These are phyloP conservation scores for Syrmaticus mikado DNA, from an alignment of 2,113 vertebrate genomes.

Conservation along the genomic window DNA sequence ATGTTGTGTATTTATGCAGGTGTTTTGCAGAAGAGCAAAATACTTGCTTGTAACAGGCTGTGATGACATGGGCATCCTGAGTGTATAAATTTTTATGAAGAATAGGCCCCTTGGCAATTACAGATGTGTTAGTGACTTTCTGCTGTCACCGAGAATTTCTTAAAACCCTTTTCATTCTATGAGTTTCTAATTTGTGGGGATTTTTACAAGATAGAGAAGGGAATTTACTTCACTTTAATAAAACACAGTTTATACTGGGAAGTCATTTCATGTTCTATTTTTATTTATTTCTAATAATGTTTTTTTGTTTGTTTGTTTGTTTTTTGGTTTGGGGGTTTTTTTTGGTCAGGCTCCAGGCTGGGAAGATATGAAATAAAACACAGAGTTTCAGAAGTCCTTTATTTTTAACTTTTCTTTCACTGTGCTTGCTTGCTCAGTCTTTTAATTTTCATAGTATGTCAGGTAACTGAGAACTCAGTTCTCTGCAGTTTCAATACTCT, in stretches of 20 bases:
- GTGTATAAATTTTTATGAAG: slow-evolving; percentile 50
- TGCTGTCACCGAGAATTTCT: slow-evolving; percentile 35
- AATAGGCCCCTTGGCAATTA: slow-evolving; percentile 64
- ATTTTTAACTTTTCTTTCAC: background rate
- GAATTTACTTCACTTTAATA: slow-evolving; percentile 7
- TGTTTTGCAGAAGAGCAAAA: slow-evolving; percentile 71
- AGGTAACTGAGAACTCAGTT: background rate
- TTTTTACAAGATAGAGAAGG: background rate
- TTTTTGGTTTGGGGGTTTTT: no score
- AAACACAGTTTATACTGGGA: background rate
- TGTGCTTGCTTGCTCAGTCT: background rate
- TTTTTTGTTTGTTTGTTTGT: background rate
- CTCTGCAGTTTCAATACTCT: background rate
- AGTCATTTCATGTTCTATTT: slow-evolving; percentile 29
- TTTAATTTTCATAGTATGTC: background rate
- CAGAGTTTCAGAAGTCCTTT: background rate
- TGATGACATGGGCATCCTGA: slow-evolving; percentile 44
- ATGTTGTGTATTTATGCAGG: slow-evolving; percentile 61
- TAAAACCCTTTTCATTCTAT: slow-evolving; percentile 15
- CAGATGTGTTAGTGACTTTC: slow-evolving; percentile 63
- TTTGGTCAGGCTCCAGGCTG: background rate
- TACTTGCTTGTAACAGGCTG: slow-evolving; percentile 45
- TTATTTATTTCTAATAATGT: slow-evolving; percentile 41
- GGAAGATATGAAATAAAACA: background rate
- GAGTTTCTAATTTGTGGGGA: slow-evolving; percentile 33